phyloP scores from a whole-genome alignment of 2,797 vertebrate species.

The Ciconia nigra region DNA sequence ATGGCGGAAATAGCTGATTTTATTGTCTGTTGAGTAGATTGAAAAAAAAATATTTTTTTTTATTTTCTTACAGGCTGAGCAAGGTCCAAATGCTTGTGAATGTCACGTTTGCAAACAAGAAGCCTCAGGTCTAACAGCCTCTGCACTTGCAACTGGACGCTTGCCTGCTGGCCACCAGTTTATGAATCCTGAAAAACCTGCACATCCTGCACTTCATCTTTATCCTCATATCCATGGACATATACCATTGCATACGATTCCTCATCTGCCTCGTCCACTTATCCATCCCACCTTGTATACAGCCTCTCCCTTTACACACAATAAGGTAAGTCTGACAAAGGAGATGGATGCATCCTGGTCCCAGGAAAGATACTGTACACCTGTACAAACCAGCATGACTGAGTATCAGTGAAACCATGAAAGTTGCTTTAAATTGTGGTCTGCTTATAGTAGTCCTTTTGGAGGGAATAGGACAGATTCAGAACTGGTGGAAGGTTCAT shows the following conservation, averaged over 20 bases:
- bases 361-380: not conserved
- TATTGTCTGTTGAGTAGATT: not conserved
- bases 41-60: not conserved
- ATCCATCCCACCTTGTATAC: slow-evolving; percentile 93
- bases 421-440: not conserved
- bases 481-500: not conserved
- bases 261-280: slow-evolving; percentile 88
- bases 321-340: slow-evolving; percentile 82
- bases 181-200: slow-evolving; percentile 87
- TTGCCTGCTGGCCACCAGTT: slow-evolving; percentile 89
- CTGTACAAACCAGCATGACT: not conserved
- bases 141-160: slow-evolving; percentile 82
- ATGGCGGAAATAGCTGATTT: not conserved
- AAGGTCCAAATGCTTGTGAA: slow-evolving; percentile 88
- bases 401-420: not conserved
- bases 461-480: not conserved
- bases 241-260: slow-evolving; percentile 91
- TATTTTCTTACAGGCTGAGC: slow-evolving; percentile 78
- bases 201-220: slow-evolving; percentile 93
- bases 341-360: not conserved
- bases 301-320: slow-evolving; percentile 91
- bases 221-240: slow-evolving; percentile 98
- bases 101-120: slow-evolving; percentile 97
- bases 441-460: not conserved
- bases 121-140: slow-evolving; percentile 79